These are phyloP conservation scores for Dinocampus coccinellae DNA, from an alignment of 2,888 invertebrate species.

Conservation along the genomic window DNA sequence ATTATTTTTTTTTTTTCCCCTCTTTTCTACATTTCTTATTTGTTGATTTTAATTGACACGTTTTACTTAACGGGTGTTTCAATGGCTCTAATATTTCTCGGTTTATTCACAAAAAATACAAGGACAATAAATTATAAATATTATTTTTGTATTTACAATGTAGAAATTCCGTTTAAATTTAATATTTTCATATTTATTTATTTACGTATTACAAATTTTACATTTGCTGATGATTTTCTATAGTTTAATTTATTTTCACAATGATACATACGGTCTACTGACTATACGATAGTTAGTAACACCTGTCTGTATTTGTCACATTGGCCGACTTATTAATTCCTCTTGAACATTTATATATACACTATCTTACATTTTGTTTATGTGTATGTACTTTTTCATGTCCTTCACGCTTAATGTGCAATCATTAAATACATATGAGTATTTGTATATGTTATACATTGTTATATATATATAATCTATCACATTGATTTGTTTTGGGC, in stretches of 20 bases:
- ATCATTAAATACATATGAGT: background rate
- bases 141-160: background rate
- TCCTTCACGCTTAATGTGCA: conserved; percentile 35
- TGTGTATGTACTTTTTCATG: conserved; percentile 34
- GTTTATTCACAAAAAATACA: background rate
- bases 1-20: no score
- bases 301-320: conserved; percentile 55
- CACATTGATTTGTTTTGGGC: conserved; percentile 16
- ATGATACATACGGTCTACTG: conserved; percentile 7
- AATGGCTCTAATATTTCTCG: background rate
- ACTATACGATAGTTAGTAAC: conserved; percentile 31
- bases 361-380: background rate
- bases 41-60: background rate
- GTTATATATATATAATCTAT: no score
- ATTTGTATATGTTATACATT: no score
- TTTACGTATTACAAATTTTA: background rate
- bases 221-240: conserved; percentile 10
- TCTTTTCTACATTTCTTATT: no score
- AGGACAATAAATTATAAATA: background rate
- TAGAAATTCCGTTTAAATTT: background rate
- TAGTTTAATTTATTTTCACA: conserved; percentile 5
- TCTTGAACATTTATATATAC: no score
- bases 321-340: conserved; percentile 46
- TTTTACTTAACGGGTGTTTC: background rate
- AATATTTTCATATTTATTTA: background rate